Base-by-base conservation (phyloP, 2,888 invertebrate species). In the Dolomedes plantarius region DNA sequence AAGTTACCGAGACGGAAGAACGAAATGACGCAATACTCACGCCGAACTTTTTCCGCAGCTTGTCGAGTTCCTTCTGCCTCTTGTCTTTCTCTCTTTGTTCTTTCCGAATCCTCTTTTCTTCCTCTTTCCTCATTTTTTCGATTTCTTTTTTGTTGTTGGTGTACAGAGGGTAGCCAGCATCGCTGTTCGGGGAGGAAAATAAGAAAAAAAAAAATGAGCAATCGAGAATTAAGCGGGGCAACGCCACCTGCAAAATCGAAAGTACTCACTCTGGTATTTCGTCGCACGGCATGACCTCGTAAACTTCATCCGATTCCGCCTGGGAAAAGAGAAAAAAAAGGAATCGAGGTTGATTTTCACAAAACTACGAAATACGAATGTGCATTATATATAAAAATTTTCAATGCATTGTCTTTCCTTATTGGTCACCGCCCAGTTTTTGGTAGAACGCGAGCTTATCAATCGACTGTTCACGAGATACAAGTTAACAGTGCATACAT, bases 61-160 rank as follows among this genome's bases (percentile, higher is more conserved):
- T 88, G 16, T 87, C 88, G 19, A 79, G 27, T 69, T 87, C 87
- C 65, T 87, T 88, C 16, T 77, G 79, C 23, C 65, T 71, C 62
- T 88, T 88, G 27, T 88, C 86, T 46, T 75, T 79, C 36, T 88
- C 86, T 39, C 87, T 88, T 29, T 79, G 78, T 23, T 88, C 88
- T 79, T 77, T 87, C 13, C 87, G 71, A 2, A 77, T 1, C 32
- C 80, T 78, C 65, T 88, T 88, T 46, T 88, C 88, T 71, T 86
- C 88, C 46, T 88, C 86, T 7, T 78, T 80, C 23, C 28, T 41
- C 2, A 81, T 28, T 31, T 71, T 86, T 27, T 86, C 81, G 7
- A 85, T 78, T 65, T 88, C 88, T 69, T 86, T 88, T 50, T 72
- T 74, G 19, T 88, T 88, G 29, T 80, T 88, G 67, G 86, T 86